Base-by-base conservation (phyloP, 64 coral and sea anemone genomes). In the Pocillopora damicornis region DNA sequence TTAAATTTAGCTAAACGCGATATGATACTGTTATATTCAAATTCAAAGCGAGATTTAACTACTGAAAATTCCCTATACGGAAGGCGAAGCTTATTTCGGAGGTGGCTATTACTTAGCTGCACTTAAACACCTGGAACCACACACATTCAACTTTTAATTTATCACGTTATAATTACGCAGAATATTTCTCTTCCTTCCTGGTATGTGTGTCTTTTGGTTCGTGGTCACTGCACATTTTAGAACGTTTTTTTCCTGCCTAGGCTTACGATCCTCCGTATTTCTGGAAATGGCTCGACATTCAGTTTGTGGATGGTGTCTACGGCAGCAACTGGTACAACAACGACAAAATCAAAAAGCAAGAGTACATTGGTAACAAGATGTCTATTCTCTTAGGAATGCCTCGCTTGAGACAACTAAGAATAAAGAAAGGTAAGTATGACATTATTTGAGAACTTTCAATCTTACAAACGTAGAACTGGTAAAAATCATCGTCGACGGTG, bases 351-450 rank as follows among this genome's bases (percentile, higher is more conserved):
- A 85, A 2, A 9, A 74, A 91, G 51, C 86, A 95, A 87, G 67
- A 79, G 37, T 95, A 91, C 11, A 89, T 95, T 72, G 89, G 88
- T 15, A 95, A 91, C 79, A 95, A 95, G 61, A 66, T 42, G 80
- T 91, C 93, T 51, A 62, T 95, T 61, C 76, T 95, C 56, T 38
- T 95, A 5, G 93, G 93, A 64, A 95, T 95, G 89, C 93, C 93
- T 35, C 89, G 89, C 22, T 71, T 95, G 6, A 88, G 93, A 61
- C 93, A 95, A 67, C 93, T 95, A 22, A 86, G 93, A 76, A 45
- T 95, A 22, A 73, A 91, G 79, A 42, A 61, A 88, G 93, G 93
- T 95, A 90, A 15, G 42, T 51, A 51, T 1, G 7, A 51, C 42
- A 51, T 51, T 51, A 51, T 51, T 51, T 51, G 7, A 51, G 42